Evolutionary conservation across 2,797 vertebrate genomes (phyloP).

Genomic region (Gila robusta): DNA sequence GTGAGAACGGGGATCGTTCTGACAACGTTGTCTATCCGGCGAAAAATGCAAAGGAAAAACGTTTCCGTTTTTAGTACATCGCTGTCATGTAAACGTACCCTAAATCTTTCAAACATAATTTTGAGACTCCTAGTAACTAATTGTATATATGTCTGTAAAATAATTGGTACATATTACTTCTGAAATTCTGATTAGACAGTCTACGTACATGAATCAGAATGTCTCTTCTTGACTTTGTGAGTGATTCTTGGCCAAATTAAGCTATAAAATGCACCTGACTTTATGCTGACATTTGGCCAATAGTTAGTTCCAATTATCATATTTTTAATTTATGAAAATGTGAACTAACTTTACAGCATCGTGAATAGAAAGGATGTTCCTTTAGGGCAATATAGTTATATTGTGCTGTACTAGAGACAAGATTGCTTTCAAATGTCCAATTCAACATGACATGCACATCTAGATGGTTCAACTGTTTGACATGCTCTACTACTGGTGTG

Average conservation of each 20-base stretch:
- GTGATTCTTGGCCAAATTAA: not conserved
- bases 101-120: too few species aligned
- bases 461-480: not conserved
- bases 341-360: not conserved
- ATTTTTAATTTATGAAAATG: not conserved
- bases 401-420: not conserved
- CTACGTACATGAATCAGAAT: not conserved
- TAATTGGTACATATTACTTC: not conserved
- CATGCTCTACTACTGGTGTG: not conserved
- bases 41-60: not conserved
- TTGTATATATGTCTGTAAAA: not conserved
- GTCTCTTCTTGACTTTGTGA: not conserved
- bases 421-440: not conserved
- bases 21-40: not conserved
- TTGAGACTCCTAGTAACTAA: too few species aligned
- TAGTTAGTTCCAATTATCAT: not conserved
- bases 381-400: not conserved
- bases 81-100: not conserved
- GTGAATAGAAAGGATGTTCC: not conserved
- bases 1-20: too few species aligned
- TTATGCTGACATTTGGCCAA: not conserved
- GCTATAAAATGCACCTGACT: not conserved
- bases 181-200: not conserved
- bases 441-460: not conserved
- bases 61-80: not conserved